Base-by-base conservation (phyloP, 2,888 invertebrate genomes). In the Lobophora halterata region DNA sequence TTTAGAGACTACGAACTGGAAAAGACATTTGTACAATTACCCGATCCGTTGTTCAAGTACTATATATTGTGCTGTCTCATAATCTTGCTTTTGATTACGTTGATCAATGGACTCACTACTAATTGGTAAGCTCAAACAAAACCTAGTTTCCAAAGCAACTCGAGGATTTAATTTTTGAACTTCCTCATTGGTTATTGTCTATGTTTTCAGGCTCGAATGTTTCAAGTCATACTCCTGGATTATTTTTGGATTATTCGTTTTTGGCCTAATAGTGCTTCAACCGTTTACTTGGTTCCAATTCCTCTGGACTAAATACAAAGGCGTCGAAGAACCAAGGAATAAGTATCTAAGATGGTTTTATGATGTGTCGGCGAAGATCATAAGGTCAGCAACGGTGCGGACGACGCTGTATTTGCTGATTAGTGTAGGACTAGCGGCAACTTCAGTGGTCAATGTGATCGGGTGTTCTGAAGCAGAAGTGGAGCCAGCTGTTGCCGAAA, bases 1-100 rank as follows among this genome's bases (percentile, higher is more conserved):
- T 85, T 70, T 41, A 79, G 78, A 46, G 63, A 74, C 36, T 58
- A 89, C 81, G 51, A 89, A 90, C 55, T 89, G 77, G 97, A 97
- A 75, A 81, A 91, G 54, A 90, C 91, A 2, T 97, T 93, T 70
- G 76, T 95, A 28, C 79, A 89, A 30, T 90, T 94, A 52, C 91
- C 93, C 0, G 97, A 97, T 79, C 93, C 94, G 0, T 89, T 97
- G 49, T 94, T 96, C 64, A 96, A 95, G 69, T 96, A 94, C 70
- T 97, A 87, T 35, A 85, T 83, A 16, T 61, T 69, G 1, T 83
- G 86, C 38, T 85, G 87, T 31, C 64, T 87, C 0, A 55, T 80
- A 1, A 81, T 86, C 14, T 58, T 79, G 2, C 26, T 58, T 12
- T 46, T 85, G 20, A 85, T 87, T 40, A 47, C 77, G 28, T 30